Evolutionary conservation across 2,113 vertebrate genomes (phyloP).

Genomic region (Notarius lentiginosus): DNA sequence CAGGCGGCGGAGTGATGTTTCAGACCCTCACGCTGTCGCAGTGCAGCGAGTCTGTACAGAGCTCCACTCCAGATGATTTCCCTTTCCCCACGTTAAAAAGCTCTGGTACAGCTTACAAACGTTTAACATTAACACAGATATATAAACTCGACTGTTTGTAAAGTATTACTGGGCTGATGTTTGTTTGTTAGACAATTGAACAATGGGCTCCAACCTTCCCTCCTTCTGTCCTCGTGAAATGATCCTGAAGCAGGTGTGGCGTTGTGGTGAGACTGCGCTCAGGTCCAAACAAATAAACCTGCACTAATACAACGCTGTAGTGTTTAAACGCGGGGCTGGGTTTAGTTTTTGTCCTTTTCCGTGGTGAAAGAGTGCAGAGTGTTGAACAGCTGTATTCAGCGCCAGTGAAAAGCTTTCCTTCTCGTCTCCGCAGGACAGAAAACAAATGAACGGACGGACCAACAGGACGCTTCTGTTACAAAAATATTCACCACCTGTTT

Average conservation of each 20-base stretch:
- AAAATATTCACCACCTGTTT: background rate
- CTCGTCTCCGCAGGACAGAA: background rate
- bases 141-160: background rate
- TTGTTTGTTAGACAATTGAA: no score
- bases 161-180: background rate
- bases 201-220: no score
- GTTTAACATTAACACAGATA: background rate
- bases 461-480: background rate
- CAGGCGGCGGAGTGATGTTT: background rate
- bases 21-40: no score
- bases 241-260: no score
- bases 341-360: no score
- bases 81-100: no score
- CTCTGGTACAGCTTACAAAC: background rate
- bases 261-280: background rate
- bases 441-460: background rate
- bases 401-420: conserved; percentile 11
- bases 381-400: conserved; percentile 33
- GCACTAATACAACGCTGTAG: background rate
- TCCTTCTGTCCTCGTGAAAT: background rate
- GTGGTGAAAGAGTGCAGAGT: conserved; percentile 3
- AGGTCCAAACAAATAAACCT: background rate
- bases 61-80: no score
- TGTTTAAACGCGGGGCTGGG: no score
- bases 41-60: no score